phyloP scores from a whole-genome alignment of 1,140 invertebrate genomes.

The Myzus persicae region DNA sequence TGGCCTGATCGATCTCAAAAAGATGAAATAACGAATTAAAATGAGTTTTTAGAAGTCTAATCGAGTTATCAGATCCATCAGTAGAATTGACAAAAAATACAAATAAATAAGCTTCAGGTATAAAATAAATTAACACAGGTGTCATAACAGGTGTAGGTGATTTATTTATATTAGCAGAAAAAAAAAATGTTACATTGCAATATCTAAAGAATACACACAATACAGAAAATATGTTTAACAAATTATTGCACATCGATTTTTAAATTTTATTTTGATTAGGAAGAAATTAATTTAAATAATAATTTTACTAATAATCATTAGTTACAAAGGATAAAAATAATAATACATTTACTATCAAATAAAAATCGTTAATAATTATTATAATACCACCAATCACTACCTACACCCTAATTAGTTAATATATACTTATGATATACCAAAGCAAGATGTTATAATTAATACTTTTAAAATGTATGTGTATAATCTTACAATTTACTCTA shows the following conservation, averaged over 20 bases:
- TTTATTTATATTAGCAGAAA: constrained; percentile 59
- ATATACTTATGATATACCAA: constrained; percentile 54
- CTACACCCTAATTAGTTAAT: constrained; percentile 56
- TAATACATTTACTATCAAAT: constrained; percentile 51
- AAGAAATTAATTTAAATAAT: constrained; percentile 21
- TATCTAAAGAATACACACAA: constrained; percentile 54
- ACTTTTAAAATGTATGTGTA: constrained; percentile 51
- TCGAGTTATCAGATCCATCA: too few relatives aligned
- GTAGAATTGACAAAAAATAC: too few relatives aligned
- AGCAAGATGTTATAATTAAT: constrained; percentile 58
- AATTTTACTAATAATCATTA: constrained; percentile 28
- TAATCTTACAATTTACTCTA: constrained; percentile 54
- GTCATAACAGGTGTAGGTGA: constrained; percentile 60
- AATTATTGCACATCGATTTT: constrained; percentile 38
- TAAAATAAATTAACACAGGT: neutral
- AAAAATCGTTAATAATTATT: constrained; percentile 19
- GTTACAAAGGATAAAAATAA: constrained; percentile 47
- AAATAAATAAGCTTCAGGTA: neutral
- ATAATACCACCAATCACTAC: constrained; percentile 51
- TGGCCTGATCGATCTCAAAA: too few relatives aligned
- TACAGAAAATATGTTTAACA: constrained; percentile 16
- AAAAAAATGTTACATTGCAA: constrained; percentile 56
- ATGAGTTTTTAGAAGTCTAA: too few relatives aligned
- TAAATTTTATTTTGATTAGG: neutral
- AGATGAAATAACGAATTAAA: too few relatives aligned